Base-by-base conservation (phyloP, 2,113 vertebrate species). In the Nibea albiflora region DNA sequence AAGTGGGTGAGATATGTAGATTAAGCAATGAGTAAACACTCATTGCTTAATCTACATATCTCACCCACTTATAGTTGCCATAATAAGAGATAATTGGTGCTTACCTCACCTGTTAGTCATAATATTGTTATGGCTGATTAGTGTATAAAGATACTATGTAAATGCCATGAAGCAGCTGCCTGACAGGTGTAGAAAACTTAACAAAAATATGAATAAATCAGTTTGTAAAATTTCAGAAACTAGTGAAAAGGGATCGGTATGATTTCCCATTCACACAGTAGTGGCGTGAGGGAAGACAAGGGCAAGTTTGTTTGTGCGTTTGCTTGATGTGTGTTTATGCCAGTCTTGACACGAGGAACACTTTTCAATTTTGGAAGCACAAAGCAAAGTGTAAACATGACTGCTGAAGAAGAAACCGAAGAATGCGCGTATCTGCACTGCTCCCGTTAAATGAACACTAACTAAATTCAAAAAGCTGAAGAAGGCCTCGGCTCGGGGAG, bases 241-340 rank as follows among this genome's bases (percentile, higher is more conserved):
- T 22, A 22, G 11, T 16, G 17, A n/a, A 46, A 60, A 35, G 31
- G 6, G 1, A 7, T 35, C 16, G 3, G 19, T n/a, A 61, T 35
- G 1, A 49, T 24, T 58, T 49, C 20, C 42, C 42, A 19, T 11
- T 35, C 31, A 35, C 6, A 35, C 16, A 50, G 49, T 50, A 44
- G 26, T 42, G 20, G 52, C 50, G 10, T 19, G 52, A 65, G 24
- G 8, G 20, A 49, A 64, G 67, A 64, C 66, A 31, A 6, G 3
- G 20, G 50, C 47, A 54, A 49, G 39, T 58, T 56, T 44, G 63
- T 57, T 67, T 46, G 58, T 71, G 31, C 7, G 39, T 58, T 56
- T 44, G 63, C 47, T 67, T 46, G 58, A 42, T 57, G 61, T 71
- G 31, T 35, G 20, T 66, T 57, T 9, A 56, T 8, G 5, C 12